These are phyloP conservation scores for Chondrosia reniformis DNA, from an alignment of 37 sponge, comb jelly and placozoan genomes.

Conservation along the genomic window DNA sequence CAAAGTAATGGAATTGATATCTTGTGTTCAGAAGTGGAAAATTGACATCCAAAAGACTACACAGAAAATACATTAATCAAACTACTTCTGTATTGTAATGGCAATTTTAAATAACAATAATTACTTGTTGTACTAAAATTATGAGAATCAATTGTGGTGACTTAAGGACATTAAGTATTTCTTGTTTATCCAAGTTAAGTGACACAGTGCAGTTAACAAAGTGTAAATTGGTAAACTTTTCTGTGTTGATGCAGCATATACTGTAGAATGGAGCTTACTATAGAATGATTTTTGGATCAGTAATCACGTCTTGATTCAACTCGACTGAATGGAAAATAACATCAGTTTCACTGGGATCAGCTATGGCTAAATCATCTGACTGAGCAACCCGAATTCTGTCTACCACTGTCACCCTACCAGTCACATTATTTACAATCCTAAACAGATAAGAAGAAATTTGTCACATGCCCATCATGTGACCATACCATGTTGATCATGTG, in stretches of 20 bases:
- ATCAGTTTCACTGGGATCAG: neutral
- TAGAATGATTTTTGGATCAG: conserved; percentile 4
- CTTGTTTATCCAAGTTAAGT: too few species aligned
- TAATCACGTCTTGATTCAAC: neutral
- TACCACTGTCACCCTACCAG: neutral
- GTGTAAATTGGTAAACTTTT: too few species aligned
- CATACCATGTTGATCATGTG: too few species aligned
- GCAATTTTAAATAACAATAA: too few species aligned
- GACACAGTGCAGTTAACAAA: too few species aligned
- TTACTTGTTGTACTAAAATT: too few species aligned
- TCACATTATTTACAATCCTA: neutral
- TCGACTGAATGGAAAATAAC: conserved; percentile 15
- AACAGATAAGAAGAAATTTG: neutral
- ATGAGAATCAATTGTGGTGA: too few species aligned
- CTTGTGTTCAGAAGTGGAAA: neutral
- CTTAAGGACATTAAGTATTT: too few species aligned
- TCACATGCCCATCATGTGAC: neutral
- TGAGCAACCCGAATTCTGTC: conserved; percentile 1
- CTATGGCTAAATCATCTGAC: neutral
- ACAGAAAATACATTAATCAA: neutral
- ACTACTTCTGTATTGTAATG: too few species aligned
- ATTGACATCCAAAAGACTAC: conserved; percentile 17
- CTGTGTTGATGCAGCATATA: too few species aligned
- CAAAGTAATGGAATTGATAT: neutral
- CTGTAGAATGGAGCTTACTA: neutral